Conservation (phyloP, 1,140 invertebrate species). For the Musca domestica region DNA sequence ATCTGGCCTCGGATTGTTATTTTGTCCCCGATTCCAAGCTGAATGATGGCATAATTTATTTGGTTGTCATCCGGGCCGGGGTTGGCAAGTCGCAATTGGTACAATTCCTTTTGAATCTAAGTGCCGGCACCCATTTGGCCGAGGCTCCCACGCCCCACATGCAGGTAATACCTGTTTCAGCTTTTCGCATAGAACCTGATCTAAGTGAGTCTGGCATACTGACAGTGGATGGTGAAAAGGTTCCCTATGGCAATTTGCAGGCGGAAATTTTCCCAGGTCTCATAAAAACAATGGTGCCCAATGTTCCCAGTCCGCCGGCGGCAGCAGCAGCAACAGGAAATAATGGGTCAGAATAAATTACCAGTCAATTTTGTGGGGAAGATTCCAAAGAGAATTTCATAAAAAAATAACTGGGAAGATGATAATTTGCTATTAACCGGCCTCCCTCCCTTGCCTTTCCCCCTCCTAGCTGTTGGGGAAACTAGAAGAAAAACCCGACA, state of each 20-base stretch:
- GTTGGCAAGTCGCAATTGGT: constrained; percentile 72
- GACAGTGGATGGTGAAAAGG: constrained; percentile 86
- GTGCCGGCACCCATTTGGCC: constrained; percentile 68
- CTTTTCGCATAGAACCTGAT: constrained; percentile 82
- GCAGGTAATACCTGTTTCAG: constrained; percentile 77
- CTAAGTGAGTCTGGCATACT: constrained; percentile 66
- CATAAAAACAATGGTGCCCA: constrained; percentile 68
- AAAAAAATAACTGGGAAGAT: not conserved
- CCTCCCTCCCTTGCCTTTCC: not conserved
- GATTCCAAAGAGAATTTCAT: not conserved
- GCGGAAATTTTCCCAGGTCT: constrained; percentile 83
- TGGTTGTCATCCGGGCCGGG: constrained; percentile 76
- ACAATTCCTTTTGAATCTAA: constrained; percentile 74
- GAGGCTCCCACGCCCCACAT: constrained; percentile 56
- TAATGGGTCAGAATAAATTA: not conserved
- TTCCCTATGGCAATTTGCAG: constrained; percentile 82
- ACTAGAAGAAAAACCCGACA: too few species aligned
- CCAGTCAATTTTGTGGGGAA: not conserved
- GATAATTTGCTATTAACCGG: not conserved
- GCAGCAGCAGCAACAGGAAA: not conserved
- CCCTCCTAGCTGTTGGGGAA: too few species aligned
- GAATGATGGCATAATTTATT: constrained; percentile 88
- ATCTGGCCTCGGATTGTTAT: constrained; percentile 79
- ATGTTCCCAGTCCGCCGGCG: not conserved
- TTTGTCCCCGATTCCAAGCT: constrained; percentile 81